Base-by-base conservation (phyloP, 2,888 invertebrate genomes). In the Uloborus plumipes region DNA sequence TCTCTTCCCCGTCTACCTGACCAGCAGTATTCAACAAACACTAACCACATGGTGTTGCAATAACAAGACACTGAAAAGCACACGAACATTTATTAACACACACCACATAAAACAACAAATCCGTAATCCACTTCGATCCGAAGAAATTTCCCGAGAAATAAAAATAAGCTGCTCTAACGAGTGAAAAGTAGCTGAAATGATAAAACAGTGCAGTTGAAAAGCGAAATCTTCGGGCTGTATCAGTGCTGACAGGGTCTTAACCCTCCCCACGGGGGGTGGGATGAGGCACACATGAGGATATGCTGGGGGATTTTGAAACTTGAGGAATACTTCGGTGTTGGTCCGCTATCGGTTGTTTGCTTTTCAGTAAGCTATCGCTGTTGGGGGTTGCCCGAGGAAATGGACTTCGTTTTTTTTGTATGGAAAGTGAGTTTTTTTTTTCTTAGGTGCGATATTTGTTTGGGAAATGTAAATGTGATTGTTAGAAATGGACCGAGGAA, bases 161-260 rank as follows among this genome's bases (percentile, higher is more conserved):
- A 39, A 39, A 39, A 39, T 39, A 39, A 39, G 39, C 39, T 39
- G 1, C 9, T 39, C 39, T 39, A 39, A 66, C 65, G 22, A 49
- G 20, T 26, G 65, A 67, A 51, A 73, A 73, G 67, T 62, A 58
- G 66, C 73, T 67, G 61, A 55, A 53, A 62, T 51, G 51, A 72
- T 75, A 39, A 58, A 64, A 59, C 61, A 58, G 74, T 65, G 55
- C 15, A 51, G 22, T 39, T 18, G 53, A 62, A 67, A 67, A 58
- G 64, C 47, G 58, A 49, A 61, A 55, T 53, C 73, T 58, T 70
- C 2, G 18, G 64, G 51, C 74, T 67, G 74, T 81, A 81, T 81
- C 69, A 64, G 80, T 65, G 74, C 18, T 81, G 74, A 81, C 80
- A 74, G 65, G 80, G 80, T 75, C 74, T n/a, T 14, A 74, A 81